These are phyloP conservation scores for Pedionomus torquatus DNA, from an alignment of 2,113 vertebrate species.

Conservation along the genomic window DNA sequence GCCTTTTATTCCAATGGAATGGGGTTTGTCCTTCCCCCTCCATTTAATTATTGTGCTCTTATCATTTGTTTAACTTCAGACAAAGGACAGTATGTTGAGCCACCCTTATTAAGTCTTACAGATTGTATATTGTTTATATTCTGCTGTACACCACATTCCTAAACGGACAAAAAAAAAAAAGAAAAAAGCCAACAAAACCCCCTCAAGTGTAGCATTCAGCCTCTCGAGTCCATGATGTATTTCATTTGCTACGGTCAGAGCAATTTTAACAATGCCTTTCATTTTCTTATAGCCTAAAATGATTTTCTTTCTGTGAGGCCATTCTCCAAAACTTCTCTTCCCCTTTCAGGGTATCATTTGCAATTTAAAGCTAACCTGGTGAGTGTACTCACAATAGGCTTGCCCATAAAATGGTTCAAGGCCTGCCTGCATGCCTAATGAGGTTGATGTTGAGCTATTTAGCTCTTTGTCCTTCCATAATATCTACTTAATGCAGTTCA, in stretches of 20 bases:
- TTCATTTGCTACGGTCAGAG: constrained; percentile 91
- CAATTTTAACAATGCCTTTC: constrained; percentile 86
- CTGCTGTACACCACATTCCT: constrained; percentile 60
- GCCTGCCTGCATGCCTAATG: constrained; percentile 90
- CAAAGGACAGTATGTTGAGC: constrained; percentile 63
- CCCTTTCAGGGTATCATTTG: constrained; percentile 96
- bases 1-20: not conserved
- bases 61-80: constrained; percentile 64
- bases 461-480: constrained; percentile 95
- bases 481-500: constrained; percentile 99
- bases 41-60: constrained; percentile 48
- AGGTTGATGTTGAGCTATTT: constrained; percentile 97
- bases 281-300: constrained; percentile 89
- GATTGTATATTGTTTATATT: constrained; percentile 68
- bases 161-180: not conserved
- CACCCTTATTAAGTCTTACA: constrained; percentile 63
- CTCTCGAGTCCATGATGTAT: constrained; percentile 88
- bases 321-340: constrained; percentile 74
- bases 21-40: constrained; percentile 29
- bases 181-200: constrained; percentile 42
- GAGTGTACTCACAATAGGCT: constrained; percentile 90
- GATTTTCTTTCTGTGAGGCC: constrained; percentile 89
- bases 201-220: constrained; percentile 82
- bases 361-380: constrained; percentile 99
- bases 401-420: constrained; percentile 87